phyloP scores from a whole-genome alignment of 2,888 invertebrate genomes.

The Xylocampa areola region DNA sequence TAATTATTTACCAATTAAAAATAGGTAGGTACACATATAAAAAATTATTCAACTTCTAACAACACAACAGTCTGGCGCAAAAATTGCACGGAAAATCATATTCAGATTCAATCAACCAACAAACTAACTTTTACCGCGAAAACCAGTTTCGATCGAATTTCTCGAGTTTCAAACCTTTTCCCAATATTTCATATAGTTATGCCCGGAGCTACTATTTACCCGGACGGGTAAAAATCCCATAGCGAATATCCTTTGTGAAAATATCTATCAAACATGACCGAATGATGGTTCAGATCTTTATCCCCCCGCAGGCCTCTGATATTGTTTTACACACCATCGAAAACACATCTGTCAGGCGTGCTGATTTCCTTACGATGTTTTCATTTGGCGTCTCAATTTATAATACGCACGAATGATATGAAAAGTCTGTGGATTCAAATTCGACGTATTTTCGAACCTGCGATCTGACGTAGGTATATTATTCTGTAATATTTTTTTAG shows the following conservation, averaged over 20 bases:
- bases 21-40: no score
- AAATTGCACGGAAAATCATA: background rate
- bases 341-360: no score
- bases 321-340: constrained; percentile 7
- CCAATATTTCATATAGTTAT: no score
- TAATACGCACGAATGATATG: no score
- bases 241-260: constrained; percentile 14
- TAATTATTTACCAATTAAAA: no score
- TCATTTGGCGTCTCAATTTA: no score
- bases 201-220: constrained; percentile 29
- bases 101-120: constrained; percentile 7
- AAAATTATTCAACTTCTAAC: background rate
- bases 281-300: no score
- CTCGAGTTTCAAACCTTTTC: constrained; percentile 18
- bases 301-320: constrained; percentile 25
- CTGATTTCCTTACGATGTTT: no score
- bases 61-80: background rate
- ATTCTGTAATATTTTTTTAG: no score
- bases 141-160: constrained; percentile 15
- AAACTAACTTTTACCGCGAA: constrained; percentile 18
- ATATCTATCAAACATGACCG: constrained; percentile 7
- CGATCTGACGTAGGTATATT: no score
- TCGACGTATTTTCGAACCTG: no score
- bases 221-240: constrained; percentile 17
- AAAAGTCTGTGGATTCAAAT: no score